Evolutionary conservation across 2,113 vertebrate species (phyloP), one percentile per base, ranked within the genome.

Genomic region (Psammodynastes pulverulentus): DNA sequence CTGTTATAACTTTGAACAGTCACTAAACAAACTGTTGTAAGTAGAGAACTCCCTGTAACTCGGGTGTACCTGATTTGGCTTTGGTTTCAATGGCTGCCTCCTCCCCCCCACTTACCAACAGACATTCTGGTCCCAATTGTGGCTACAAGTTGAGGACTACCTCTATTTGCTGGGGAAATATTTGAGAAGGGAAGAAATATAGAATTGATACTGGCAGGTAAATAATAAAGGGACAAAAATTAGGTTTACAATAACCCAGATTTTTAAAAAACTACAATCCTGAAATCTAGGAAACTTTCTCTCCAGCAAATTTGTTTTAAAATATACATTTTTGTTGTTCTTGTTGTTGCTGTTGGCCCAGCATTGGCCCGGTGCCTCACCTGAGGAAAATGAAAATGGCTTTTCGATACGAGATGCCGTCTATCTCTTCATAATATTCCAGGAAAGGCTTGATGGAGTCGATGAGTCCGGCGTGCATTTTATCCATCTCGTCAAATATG

Each of bases 311-410:
- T 23, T 51, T 9, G 15, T 26, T 29, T 87, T 56, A 23, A 72
- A 72, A 67, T 15, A 67, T 2, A n/a, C 3, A 9, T 9, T 49
- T 39, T 34, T 48, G 15, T 67, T 15, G 4, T 26, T 49, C 9
- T 49, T 49, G 48, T 49, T 49, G 48, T 12, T 49, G 48, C 56
- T 58, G 29, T n/a, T n/a, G n/a, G 2, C 48, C 34, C 26, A 4
- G 2, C 10, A 7, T 15, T n/a, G 9, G 1, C 2, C 0, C 3
- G 0, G 1, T 0, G 6, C n/a, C 94, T 96, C 85, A 99, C 99
- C 99, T 99, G 96, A 99, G 99, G 95, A 99, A 99, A 91, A 99
- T 98, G 97, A 99, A 99, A 97, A 99, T 98, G 84, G 99, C 98
- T 94, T 98, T 97, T 87, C 98, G 97, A 94, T 99, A 99, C 3